A percentile compares a stretch with the other conserved stretches of the same genome.
Conservation (phyloP, 2,113 vertebrate species). For the Paedocypris sp. region DNA sequence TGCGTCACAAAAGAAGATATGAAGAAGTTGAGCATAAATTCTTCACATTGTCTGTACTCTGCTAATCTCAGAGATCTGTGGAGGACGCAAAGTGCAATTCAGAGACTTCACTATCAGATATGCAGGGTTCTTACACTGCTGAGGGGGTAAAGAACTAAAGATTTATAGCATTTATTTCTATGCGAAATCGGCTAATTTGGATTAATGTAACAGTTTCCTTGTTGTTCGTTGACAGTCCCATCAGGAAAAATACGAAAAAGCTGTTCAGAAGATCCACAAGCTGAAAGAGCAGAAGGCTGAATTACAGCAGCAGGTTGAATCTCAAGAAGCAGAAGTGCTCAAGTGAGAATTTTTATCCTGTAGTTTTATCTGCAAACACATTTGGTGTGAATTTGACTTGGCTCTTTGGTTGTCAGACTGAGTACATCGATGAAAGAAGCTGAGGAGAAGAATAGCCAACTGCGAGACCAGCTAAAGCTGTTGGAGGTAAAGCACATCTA, state of each 20-base stretch:
- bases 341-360: slow-evolving; percentile 38
- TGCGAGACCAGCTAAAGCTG: slow-evolving; percentile 45
- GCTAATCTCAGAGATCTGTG: slow-evolving; percentile 18
- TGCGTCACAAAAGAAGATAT: neutral
- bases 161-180: neutral
- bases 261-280: slow-evolving; percentile 44
- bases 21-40: neutral
- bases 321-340: slow-evolving; percentile 38
- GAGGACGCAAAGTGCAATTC: slow-evolving; percentile 8
- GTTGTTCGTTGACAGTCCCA: neutral
- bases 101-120: neutral
- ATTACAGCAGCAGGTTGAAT: slow-evolving; percentile 22
- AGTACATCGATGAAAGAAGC: slow-evolving; percentile 35
- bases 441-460: slow-evolving; percentile 41
- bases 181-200: too few relatives aligned
- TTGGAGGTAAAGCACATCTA: too few relatives aligned
- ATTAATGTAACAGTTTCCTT: neutral
- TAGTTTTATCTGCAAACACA: neutral
- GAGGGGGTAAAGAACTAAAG: neutral
- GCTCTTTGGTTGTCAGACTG: slow-evolving; percentile 38
- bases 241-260: slow-evolving; percentile 45
- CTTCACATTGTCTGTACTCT: neutral
- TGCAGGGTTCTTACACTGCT: neutral
- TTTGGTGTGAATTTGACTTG: rapidly evolving
- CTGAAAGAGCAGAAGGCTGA: slow-evolving; percentile 41